phyloP scores from a whole-genome alignment of 1,140 invertebrate genomes.

The Anastrepha obliqua region DNA sequence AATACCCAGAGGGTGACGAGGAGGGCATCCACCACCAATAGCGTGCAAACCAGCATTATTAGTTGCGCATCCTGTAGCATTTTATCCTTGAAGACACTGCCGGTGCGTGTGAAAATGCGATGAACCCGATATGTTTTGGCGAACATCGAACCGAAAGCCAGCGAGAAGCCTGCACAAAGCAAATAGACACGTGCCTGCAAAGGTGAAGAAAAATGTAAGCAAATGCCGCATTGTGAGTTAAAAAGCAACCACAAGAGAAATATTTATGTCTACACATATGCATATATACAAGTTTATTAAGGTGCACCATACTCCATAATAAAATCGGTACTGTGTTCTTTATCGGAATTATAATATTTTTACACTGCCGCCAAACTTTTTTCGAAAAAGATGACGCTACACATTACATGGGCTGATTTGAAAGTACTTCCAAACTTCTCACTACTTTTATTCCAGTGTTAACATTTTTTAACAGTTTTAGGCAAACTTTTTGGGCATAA shows the following conservation, averaged over 20 bases:
- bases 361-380: too few species aligned
- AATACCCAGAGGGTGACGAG: slow-evolving; percentile 87
- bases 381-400: too few species aligned
- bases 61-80: slow-evolving; percentile 89
- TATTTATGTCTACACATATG: too few species aligned
- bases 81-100: slow-evolving; percentile 80
- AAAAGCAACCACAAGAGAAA: not conserved
- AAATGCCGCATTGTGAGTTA: not conserved
- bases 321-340: too few species aligned
- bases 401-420: too few species aligned
- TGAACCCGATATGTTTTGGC: slow-evolving; percentile 92
- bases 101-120: slow-evolving; percentile 85
- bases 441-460: too few species aligned
- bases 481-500: too few species aligned
- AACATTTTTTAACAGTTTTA: too few species aligned
- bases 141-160: slow-evolving; percentile 93
- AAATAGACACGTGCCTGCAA: slow-evolving; percentile 88
- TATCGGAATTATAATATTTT: too few species aligned
- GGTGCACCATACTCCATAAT: too few species aligned
- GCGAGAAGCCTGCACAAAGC: slow-evolving; percentile 89
- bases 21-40: slow-evolving; percentile 85
- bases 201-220: not conserved
- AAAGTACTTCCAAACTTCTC: too few species aligned
- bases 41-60: slow-evolving; percentile 85
- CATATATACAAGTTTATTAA: too few species aligned